A percentile compares a stretch with the other conserved stretches of the same genome.
Conservation (phyloP, 2,797 vertebrate genomes). For the Oryzias dopingdopingensis region DNA sequence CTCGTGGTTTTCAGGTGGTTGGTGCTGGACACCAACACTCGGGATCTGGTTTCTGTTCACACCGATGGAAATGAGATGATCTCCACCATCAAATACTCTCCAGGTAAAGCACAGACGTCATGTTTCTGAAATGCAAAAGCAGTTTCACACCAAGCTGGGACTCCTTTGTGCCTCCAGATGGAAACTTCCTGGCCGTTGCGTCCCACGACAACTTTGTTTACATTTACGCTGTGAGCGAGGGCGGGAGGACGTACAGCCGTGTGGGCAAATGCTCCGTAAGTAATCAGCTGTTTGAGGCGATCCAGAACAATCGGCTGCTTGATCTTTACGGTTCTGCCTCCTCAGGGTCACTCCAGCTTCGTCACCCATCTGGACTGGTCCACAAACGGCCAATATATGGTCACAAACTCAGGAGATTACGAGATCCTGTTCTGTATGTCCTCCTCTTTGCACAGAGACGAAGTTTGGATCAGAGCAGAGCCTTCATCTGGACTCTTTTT, state of each 20-base stretch:
- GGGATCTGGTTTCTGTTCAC: constrained; percentile 86
- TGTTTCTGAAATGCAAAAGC: background rate
- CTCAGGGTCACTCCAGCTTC: constrained; percentile 91
- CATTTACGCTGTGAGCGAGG: constrained; percentile 87
- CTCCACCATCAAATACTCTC: constrained; percentile 87
- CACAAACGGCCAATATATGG: constrained; percentile 81
- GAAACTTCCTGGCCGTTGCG: constrained; percentile 86
- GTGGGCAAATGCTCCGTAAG: constrained; percentile 88
- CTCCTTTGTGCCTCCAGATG: constrained; percentile 71
- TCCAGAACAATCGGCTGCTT: too few species aligned
- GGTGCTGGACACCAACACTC: constrained; percentile 88
- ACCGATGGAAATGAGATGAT: constrained; percentile 90
- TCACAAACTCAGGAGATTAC: constrained; percentile 93
- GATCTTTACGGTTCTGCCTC: background rate
- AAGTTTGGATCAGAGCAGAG: background rate
- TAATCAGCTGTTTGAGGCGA: constrained; percentile 6
- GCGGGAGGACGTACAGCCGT: constrained; percentile 86
- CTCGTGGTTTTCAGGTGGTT: constrained; percentile 80
- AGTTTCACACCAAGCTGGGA: background rate
- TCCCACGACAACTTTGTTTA: constrained; percentile 95
- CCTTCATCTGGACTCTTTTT: background rate
- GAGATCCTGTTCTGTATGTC: constrained; percentile 90
- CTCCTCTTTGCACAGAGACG: background rate
- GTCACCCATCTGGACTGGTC: constrained; percentile 93
- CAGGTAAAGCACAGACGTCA: constrained; percentile 68